Percentiles rank a stretch among this genome's conserved stretches.
These are phyloP conservation scores for Aricia artaxerxes DNA, from an alignment of 2,888 invertebrate species.

Conservation along the genomic window DNA sequence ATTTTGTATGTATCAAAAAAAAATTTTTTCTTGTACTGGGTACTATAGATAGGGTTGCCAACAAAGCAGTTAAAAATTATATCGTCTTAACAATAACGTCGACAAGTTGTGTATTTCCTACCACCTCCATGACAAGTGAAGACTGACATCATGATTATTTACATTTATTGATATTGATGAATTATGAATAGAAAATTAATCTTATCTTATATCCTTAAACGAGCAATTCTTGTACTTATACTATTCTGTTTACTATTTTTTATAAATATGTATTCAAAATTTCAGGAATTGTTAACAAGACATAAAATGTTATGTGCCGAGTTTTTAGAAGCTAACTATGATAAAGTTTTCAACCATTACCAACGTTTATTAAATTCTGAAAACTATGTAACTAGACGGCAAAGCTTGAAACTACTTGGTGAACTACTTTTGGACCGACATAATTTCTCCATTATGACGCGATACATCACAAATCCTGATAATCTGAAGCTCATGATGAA, in stretches of 20 bases:
- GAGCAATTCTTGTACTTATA: too few species aligned
- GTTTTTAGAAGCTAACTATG: slow-evolving; percentile 99
- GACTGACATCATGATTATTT: too few species aligned
- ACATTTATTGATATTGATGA: not conserved
- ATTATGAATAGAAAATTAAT: not conserved
- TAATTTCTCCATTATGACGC: slow-evolving; percentile 99
- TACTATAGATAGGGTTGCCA: too few species aligned
- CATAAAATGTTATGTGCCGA: slow-evolving; percentile 98
- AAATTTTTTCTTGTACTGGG: too few species aligned
- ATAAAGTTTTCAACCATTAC: slow-evolving; percentile 98
- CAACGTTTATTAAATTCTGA: slow-evolving; percentile 98
- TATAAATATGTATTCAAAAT: slow-evolving; percentile 42
- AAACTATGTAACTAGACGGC: slow-evolving; percentile 99
- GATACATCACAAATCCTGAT: slow-evolving; percentile 99
- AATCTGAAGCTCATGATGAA: slow-evolving; percentile 99
- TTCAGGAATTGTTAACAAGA: slow-evolving; percentile 94
- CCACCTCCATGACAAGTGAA: too few species aligned
- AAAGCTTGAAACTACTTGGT: slow-evolving; percentile 98
- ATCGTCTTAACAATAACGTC: too few species aligned
- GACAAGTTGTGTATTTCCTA: too few species aligned
- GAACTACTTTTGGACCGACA: slow-evolving; percentile 98
- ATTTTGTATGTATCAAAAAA: too few species aligned
- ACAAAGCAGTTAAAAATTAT: too few species aligned
- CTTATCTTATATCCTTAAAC: too few species aligned
- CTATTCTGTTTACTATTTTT: too few species aligned